Evolutionary conservation across 2,113 vertebrate species (phyloP).

Genomic region (Pontoporia blainvillei): DNA sequence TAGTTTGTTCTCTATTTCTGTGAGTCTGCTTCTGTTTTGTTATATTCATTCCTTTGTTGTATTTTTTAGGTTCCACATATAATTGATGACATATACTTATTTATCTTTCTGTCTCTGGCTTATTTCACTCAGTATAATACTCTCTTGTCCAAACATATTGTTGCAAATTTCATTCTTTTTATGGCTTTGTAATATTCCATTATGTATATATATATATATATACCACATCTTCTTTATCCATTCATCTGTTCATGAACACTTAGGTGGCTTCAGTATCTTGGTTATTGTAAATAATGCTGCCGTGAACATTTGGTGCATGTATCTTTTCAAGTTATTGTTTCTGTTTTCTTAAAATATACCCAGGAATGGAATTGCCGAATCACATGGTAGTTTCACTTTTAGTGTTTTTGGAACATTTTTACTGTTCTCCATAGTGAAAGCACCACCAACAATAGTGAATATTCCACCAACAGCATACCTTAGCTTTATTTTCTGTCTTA

Average conservation of each 20-base stretch:
- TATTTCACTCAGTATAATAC: background rate
- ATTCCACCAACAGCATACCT: background rate
- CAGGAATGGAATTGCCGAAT: background rate
- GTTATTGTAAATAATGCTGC: background rate
- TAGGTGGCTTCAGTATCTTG: background rate
- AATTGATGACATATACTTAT: background rate
- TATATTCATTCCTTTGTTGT: background rate
- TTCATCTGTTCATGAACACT: background rate
- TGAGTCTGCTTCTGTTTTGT: background rate
- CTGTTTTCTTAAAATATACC: background rate
- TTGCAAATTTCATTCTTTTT: background rate
- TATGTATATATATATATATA: background rate
- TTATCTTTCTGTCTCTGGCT: background rate
- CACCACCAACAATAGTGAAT: too few relatives aligned
- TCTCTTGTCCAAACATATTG: background rate
- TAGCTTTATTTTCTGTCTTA: background rate
- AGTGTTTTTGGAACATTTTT: background rate
- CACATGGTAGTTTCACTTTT: background rate
- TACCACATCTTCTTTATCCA: background rate
- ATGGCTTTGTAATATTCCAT: too few relatives aligned
- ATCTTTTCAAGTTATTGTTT: background rate
- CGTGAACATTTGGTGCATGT: background rate
- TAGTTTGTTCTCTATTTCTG: background rate
- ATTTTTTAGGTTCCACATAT: background rate
- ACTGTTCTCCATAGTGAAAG: background rate